Conservation (phyloP, 2,797 vertebrate species). For the Etheostoma perlongum region DNA sequence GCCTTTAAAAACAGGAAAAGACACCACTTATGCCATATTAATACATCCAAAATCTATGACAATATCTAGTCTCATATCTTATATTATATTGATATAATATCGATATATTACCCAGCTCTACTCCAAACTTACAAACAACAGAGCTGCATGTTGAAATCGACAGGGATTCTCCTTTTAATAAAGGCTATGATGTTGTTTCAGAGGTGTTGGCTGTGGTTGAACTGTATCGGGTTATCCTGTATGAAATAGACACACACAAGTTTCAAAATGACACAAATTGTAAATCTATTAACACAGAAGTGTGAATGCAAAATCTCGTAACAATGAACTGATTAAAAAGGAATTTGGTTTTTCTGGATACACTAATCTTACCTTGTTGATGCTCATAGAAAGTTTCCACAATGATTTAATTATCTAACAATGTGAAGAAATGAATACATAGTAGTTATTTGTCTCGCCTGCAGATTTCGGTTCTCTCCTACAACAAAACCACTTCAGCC, state of each 20-base stretch:
- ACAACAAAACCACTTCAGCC: constrained; percentile 2
- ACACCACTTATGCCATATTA: too few relatives aligned
- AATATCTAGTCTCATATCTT: too few relatives aligned
- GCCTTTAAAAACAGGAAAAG: too few relatives aligned
- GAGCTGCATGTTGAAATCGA: too few relatives aligned
- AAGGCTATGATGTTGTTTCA: not conserved
- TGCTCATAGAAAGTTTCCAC: not conserved
- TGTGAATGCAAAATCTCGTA: not conserved
- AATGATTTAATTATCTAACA: not conserved
- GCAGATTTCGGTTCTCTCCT: not conserved
- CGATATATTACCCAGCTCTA: too few relatives aligned
- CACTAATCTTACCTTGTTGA: not conserved
- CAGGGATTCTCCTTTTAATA: too few relatives aligned
- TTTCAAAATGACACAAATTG: too few relatives aligned
- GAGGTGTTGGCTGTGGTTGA: not conserved
- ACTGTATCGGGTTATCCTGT: not conserved
- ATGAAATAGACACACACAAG: not conserved
- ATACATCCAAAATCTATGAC: too few relatives aligned
- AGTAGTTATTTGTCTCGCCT: not conserved
- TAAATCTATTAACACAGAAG: too few relatives aligned
- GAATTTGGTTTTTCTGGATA: not conserved
- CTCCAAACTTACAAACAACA: too few relatives aligned
- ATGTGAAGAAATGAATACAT: not conserved
- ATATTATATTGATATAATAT: too few relatives aligned
- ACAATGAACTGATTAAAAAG: too few relatives aligned